Evolutionary conservation across 2,888 invertebrate genomes (phyloP).

Genomic region (Protodeltote pygarga): DNA sequence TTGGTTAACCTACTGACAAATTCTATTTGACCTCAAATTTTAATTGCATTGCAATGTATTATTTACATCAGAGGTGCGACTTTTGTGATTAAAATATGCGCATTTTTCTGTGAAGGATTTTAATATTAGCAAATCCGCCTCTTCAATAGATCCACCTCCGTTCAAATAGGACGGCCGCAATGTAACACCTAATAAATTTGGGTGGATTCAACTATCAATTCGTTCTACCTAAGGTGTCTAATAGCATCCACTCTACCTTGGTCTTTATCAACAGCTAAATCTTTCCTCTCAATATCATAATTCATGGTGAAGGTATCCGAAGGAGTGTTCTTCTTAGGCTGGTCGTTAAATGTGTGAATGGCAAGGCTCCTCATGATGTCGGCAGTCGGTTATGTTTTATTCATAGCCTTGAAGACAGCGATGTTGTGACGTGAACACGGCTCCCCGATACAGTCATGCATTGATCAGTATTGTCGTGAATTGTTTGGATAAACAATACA

Average conservation of each 20-base stretch:
- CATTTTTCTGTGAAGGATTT: conserved; percentile 8
- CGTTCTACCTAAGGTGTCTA: conserved; percentile 53
- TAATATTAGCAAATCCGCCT: no score
- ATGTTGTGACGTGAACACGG: conserved; percentile 67
- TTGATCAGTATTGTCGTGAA: conserved; percentile 64
- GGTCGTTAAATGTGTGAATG: conserved; percentile 64
- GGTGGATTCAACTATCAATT: conserved; percentile 57
- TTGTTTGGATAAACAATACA: conserved; percentile 63
- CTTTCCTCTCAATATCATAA: conserved; percentile 11
- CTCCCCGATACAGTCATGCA: conserved; percentile 68
- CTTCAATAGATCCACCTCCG: conserved; percentile 6
- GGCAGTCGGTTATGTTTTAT: conserved; percentile 74
- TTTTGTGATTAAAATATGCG: conserved; percentile 2
- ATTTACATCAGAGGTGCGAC: conserved; percentile 17
- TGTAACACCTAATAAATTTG: conserved; percentile 60
- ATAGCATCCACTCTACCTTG: conserved; percentile 53
- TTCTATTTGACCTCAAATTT: conserved; percentile 23
- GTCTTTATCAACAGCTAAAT: conserved; percentile 23
- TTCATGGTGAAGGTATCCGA: conserved; percentile 21
- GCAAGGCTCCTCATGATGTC: conserved; percentile 63
- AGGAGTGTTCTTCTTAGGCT: conserved; percentile 45
- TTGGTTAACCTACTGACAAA: conserved; percentile 12
- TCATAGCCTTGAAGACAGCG: conserved; percentile 74
- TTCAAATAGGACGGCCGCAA: conserved; percentile 19
- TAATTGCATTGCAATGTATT: conserved; percentile 16